A percentile compares a stretch with the other conserved stretches of the same genome.
Conservation (phyloP, 1,140 invertebrate genomes). For the Pararge aegeria region DNA sequence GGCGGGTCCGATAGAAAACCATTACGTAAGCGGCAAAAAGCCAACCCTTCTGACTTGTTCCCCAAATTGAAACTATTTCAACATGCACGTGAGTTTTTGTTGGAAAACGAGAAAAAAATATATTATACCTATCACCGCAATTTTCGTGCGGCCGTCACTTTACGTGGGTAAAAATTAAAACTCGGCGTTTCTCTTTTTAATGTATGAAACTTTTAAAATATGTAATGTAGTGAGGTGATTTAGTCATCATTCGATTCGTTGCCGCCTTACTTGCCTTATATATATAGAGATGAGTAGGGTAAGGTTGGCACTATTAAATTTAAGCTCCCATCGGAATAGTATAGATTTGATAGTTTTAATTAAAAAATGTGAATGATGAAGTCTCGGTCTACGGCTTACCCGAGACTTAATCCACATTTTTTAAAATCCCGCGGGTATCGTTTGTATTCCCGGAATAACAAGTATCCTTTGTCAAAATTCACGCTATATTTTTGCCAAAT, state of each 20-base stretch:
- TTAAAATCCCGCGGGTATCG: too few species aligned
- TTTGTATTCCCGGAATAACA: too few species aligned
- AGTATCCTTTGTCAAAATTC: too few species aligned
- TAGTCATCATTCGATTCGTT: neutral
- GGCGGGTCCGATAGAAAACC: neutral
- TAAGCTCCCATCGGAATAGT: too few species aligned
- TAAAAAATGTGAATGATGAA: too few species aligned
- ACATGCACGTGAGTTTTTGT: slow-evolving; percentile 11
- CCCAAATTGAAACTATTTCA: slow-evolving; percentile 23
- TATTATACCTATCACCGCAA: slow-evolving; percentile 8
- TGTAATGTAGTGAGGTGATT: neutral
- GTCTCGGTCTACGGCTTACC: too few species aligned
- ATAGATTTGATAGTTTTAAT: too few species aligned
- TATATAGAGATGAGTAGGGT: too few species aligned
- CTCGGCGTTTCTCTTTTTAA: slow-evolving; percentile 1
- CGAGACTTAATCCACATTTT: too few species aligned
- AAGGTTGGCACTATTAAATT: too few species aligned
- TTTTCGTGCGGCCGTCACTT: slow-evolving; percentile 11
- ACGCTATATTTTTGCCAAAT: too few species aligned
- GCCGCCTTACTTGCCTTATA: too few species aligned
- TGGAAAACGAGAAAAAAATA: slow-evolving; percentile 17
- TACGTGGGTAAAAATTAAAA: slow-evolving; percentile 16
- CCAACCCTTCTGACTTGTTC: slow-evolving; percentile 9
- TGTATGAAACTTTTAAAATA: slow-evolving; percentile 16
- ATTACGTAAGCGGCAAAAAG: slow-evolving; percentile 5